Conservation (phyloP, 1,140 invertebrate genomes). For the Pogonognathellus flavescens region DNA sequence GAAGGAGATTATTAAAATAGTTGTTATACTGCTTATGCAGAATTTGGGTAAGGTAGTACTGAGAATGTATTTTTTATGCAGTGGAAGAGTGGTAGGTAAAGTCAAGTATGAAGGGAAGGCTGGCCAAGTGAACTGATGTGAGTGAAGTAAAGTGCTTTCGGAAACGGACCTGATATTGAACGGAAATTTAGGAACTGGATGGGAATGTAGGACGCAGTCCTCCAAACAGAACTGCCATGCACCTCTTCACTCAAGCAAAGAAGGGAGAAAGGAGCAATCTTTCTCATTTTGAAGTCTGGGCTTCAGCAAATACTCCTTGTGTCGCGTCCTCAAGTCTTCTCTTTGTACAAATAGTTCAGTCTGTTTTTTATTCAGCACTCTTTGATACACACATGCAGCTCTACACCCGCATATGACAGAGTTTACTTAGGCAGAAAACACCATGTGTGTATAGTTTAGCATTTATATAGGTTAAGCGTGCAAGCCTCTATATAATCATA, state of each 20-base stretch:
- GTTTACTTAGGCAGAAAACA: no score
- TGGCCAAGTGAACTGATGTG: slow-evolving; percentile 43
- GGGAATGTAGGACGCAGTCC: neutral
- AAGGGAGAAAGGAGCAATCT: slow-evolving; percentile 26
- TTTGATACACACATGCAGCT: no score
- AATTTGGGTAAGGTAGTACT: neutral
- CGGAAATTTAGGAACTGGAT: slow-evolving; percentile 55
- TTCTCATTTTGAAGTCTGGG: slow-evolving; percentile 9
- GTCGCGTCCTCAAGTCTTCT: neutral
- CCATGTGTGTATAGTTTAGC: no score
- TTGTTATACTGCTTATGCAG: neutral
- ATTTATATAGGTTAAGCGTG: no score
- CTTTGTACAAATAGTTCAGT: neutral
- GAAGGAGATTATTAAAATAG: neutral
- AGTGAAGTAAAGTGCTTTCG: slow-evolving; percentile 52
- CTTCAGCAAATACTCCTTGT: neutral
- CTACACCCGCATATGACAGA: no score
- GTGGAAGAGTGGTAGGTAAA: slow-evolving; percentile 1
- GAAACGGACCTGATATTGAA: slow-evolving; percentile 56
- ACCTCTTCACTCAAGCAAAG: neutral
- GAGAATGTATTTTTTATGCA: slow-evolving; percentile 4
- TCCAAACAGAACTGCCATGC: neutral
- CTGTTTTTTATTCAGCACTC: no score
- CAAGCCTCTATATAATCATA: no score
- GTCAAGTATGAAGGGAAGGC: slow-evolving; percentile 21